These are phyloP conservation scores for Eupithecia centaureata DNA, from an alignment of 2,888 invertebrate genomes.

Conservation along the genomic window DNA sequence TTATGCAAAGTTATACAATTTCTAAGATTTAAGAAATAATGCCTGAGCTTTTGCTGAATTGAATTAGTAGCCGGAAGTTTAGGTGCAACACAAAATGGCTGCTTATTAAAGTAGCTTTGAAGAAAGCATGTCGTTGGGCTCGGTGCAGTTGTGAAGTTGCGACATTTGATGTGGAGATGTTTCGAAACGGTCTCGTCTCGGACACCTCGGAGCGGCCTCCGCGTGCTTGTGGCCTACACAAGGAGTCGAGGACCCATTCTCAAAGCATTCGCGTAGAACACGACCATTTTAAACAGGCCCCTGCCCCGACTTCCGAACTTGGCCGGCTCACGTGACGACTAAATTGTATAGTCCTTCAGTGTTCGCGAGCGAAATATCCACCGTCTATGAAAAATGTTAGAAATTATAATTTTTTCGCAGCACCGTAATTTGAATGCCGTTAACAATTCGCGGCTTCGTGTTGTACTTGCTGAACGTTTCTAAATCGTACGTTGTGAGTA, in stretches of 20 bases:
- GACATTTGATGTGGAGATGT: neutral
- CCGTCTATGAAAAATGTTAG: slow-evolving; percentile 49
- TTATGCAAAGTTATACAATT: slow-evolving; percentile 24
- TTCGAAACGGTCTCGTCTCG: neutral
- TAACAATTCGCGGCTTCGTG: slow-evolving; percentile 49
- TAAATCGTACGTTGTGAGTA: slow-evolving; percentile 52
- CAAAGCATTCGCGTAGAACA: neutral
- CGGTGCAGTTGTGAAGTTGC: neutral
- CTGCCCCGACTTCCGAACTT: slow-evolving; percentile 52
- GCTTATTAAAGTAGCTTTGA: neutral
- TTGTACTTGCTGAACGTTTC: slow-evolving; percentile 42
- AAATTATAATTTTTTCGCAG: slow-evolving; percentile 51
- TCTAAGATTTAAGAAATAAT: slow-evolving; percentile 2
- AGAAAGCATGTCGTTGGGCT: neutral
- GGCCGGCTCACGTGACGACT: slow-evolving; percentile 47
- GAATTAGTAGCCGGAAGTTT: slow-evolving; percentile 5
- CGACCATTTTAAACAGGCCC: neutral
- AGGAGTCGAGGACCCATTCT: slow-evolving; percentile 3
- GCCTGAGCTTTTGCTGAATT: slow-evolving; percentile 8
- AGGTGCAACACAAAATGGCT: neutral
- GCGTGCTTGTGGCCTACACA: neutral
- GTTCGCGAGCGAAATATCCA: slow-evolving; percentile 43
- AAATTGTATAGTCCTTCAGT: slow-evolving; percentile 47
- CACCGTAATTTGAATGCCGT: slow-evolving; percentile 53
- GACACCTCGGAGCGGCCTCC: neutral